phyloP scores from a whole-genome alignment of 2,113 vertebrate genomes.

The Myotis yumanensis region DNA sequence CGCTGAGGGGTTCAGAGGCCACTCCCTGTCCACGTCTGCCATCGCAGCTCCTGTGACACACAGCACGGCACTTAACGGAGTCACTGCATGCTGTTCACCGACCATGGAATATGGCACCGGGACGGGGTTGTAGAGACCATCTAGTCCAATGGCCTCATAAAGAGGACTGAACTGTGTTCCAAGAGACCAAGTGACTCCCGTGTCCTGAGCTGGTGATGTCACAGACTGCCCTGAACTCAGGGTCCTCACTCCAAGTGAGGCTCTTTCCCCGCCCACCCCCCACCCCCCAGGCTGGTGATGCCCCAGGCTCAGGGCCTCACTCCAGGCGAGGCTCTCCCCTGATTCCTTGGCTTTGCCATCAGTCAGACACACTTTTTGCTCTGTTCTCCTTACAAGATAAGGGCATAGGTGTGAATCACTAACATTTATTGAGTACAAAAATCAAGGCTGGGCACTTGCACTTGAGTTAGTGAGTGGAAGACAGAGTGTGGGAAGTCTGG shows the following conservation, averaged over 20 bases:
- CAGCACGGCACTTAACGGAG: neutral
- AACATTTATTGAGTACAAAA: neutral
- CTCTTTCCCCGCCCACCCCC: no score
- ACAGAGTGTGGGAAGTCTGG: neutral
- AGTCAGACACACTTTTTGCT: neutral
- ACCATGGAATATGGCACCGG: neutral
- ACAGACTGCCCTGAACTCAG: neutral
- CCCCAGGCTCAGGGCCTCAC: neutral
- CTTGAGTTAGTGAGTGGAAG: neutral
- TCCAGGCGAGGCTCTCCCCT: neutral
- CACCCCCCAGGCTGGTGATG: no score
- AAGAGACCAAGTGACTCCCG: neutral
- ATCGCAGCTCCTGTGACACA: fast-evolving
- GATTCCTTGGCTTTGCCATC: neutral
- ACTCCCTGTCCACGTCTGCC: neutral
- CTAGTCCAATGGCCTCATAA: neutral
- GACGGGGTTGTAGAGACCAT: neutral
- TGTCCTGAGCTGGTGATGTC: neutral
- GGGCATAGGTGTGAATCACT: neutral
- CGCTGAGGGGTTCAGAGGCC: neutral
- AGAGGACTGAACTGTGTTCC: neutral
- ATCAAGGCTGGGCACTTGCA: neutral
- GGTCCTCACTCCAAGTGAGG: no score
- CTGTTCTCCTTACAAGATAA: neutral
- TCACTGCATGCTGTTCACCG: neutral